Evolutionary conservation across 2,113 vertebrate genomes (phyloP).

Genomic region (Lepisosteus oculatus): DNA sequence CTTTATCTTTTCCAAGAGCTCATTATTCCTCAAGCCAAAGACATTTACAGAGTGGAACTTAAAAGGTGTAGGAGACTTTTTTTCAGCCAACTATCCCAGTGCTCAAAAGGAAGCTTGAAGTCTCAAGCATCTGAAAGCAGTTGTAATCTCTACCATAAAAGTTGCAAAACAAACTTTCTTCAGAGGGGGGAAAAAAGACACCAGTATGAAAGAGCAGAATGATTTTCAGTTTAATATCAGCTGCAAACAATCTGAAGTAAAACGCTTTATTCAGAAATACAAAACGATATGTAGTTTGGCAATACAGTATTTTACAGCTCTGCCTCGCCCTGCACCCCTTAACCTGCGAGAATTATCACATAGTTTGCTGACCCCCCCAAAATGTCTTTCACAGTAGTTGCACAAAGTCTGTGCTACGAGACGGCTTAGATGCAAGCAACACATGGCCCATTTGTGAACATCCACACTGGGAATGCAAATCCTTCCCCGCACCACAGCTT

Average conservation of each 20-base stretch:
- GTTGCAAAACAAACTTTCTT: too few species aligned
- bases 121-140: too few species aligned
- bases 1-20: too few species aligned
- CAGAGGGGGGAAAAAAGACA: too few species aligned
- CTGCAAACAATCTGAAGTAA: constrained; percentile 49
- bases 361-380: constrained; percentile 28
- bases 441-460: constrained; percentile 28
- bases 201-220: too few species aligned
- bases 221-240: constrained; percentile 49
- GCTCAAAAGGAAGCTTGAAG: too few species aligned
- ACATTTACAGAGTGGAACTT: too few species aligned
- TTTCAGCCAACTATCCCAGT: too few species aligned
- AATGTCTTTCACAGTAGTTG: constrained; percentile 46
- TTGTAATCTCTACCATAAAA: too few species aligned
- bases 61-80: too few species aligned
- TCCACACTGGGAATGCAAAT: background rate
- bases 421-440: constrained; percentile 29
- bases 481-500: background rate
- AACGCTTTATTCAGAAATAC: constrained; percentile 64
- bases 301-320: constrained; percentile 30
- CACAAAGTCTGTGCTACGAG: constrained; percentile 27
- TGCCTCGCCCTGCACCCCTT: constrained; percentile 50
- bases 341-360: constrained; percentile 50
- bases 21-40: too few species aligned
- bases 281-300: constrained; percentile 55